Percentiles rank a stretch among this genome's conserved stretches.
phyloP scores from a whole-genome alignment of 2,113 vertebrate genomes.

The Gambusia affinis region DNA sequence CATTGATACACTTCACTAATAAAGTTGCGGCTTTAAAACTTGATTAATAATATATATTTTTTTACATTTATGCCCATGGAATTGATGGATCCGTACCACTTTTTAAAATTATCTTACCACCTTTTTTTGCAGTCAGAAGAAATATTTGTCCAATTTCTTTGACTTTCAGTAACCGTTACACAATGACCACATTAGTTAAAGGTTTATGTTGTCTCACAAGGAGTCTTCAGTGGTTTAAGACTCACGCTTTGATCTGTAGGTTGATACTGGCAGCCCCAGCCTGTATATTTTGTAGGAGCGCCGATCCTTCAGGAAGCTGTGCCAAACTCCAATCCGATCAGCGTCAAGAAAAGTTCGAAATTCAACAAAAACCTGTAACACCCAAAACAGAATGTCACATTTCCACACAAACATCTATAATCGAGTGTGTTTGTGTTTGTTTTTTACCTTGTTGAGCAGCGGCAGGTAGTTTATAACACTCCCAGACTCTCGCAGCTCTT shows the following conservation, averaged over 20 bases:
- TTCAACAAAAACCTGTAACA: slow-evolving; percentile 56
- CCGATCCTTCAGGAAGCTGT: slow-evolving; percentile 34
- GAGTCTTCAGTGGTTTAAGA: not conserved
- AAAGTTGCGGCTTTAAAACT: too few species aligned
- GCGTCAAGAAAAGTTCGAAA: not conserved
- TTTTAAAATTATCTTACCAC: too few species aligned
- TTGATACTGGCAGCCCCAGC: not conserved
- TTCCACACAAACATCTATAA: not conserved
- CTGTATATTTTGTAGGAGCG: slow-evolving; percentile 11
- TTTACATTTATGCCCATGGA: too few species aligned
- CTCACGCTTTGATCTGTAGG: not conserved
- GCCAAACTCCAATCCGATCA: slow-evolving; percentile 55
- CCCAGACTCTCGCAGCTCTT: not conserved
- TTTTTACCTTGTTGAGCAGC: slow-evolving; percentile 62
- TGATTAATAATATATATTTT: too few species aligned
- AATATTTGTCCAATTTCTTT: not conserved
- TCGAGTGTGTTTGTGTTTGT: not conserved
- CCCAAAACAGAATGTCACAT: not conserved
- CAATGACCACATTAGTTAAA: too few species aligned
- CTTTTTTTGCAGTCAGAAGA: not conserved
- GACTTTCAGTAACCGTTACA: too few species aligned
- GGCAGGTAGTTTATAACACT: slow-evolving; percentile 39
- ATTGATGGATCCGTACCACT: too few species aligned
- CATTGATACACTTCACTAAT: too few species aligned
- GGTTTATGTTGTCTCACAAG: too few species aligned